phyloP scores from a whole-genome alignment of 2,113 vertebrate species.

The Corapipo altera region DNA sequence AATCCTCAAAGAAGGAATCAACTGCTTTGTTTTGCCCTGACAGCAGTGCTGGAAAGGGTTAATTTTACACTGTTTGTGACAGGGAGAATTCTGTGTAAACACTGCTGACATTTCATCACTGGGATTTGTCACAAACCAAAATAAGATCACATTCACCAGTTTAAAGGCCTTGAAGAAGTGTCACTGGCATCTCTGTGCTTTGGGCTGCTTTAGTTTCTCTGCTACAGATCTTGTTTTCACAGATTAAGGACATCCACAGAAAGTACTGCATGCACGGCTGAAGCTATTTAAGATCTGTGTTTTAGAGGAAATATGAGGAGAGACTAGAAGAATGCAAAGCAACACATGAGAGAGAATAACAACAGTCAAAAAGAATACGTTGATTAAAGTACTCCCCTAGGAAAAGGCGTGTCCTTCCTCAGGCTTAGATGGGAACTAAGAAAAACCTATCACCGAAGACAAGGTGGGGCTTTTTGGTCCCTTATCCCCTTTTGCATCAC shows the following conservation, averaged over 20 bases:
- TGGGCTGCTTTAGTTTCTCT: slow-evolving; percentile 14
- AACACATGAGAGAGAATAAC: neutral
- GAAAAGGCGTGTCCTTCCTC: neutral
- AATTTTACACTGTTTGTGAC: neutral
- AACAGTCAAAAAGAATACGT: neutral
- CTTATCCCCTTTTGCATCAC: neutral
- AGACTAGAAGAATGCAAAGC: neutral
- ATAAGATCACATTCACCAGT: slow-evolving; percentile 7
- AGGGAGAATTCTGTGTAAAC: slow-evolving; percentile 18
- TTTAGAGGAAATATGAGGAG: neutral
- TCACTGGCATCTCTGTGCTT: neutral
- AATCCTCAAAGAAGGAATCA: neutral
- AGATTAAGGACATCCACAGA: slow-evolving; percentile 21
- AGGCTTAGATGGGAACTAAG: neutral
- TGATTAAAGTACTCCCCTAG: neutral
- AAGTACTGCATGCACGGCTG: slow-evolving; percentile 15
- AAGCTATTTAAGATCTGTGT: slow-evolving; percentile 6
- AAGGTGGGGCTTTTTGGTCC: neutral
- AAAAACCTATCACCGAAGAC: neutral
- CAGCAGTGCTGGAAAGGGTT: neutral
- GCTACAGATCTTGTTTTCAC: slow-evolving; percentile 13
- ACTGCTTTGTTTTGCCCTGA: neutral
- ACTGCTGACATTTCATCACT: slow-evolving; percentile 29
- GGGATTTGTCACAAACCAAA: slow-evolving; percentile 48
- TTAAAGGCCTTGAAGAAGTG: slow-evolving; percentile 22